Base-by-base conservation (phyloP, 92 coral and sea anemone genomes). In the Heteractis magnifica region DNA sequence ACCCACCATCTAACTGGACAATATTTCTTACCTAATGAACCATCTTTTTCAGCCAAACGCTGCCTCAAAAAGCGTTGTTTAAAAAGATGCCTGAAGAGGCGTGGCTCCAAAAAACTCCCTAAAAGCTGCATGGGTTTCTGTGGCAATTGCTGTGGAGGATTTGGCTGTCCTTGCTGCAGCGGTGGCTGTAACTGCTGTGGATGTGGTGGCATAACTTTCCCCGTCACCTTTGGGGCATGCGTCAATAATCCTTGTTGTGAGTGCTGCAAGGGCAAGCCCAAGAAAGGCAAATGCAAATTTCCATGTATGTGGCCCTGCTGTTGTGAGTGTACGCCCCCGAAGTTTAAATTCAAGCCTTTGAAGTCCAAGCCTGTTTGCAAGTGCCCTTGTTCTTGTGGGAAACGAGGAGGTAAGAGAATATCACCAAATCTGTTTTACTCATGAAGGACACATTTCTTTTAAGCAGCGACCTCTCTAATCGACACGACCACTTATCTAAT, bases 231-330 rank as follows among this genome's bases (percentile, higher is more conserved):
- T 71, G 95, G 95, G 18, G 95, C 93, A 41, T 85, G 85, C 83
- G 88, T 84, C 14, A 88, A 91, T 76, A 91, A 91, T 49, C 94
- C 94, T 53, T 83, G 89, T 55, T 91, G 94, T 80, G 88, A 90
- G 70, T 90, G 95, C 20, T 88, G 90, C 77, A 73, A 82, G 75
- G 72, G 81, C 48, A 84, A 85, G 79, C 86, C 88, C 1, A 87
- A 85, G 77, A 81, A 85, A 26, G 92, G 90, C 26, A 80, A 78
- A 80, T 91, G 94, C 65, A 82, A 82, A 78, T 89, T 90, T 84
- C 90, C 93, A 2, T 92, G 95, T 58, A 86, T 87, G 87, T 92
- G 95, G 93, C 93, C 95, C 71, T 89, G 95, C 62, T 89, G 95
- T 79, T 92, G 95, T 71, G 84, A 82, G 68, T 89, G 89, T 71